These are phyloP conservation scores for Danio choprae DNA, from an alignment of 2,797 vertebrate genomes.

Conservation along the genomic window DNA sequence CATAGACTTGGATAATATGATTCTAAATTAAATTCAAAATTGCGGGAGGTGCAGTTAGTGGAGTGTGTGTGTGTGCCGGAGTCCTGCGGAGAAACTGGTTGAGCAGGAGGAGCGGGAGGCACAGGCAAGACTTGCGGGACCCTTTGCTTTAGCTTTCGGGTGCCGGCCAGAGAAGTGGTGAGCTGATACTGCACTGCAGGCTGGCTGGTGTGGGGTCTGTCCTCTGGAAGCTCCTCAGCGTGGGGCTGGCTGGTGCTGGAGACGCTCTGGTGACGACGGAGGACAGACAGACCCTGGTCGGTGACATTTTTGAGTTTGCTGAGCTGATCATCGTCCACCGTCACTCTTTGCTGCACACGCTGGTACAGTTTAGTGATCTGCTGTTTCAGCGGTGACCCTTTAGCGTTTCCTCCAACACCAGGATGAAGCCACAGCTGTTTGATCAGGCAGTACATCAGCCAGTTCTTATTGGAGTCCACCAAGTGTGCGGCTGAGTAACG, in stretches of 20 bases:
- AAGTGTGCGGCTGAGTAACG: neutral
- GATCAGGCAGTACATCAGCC: neutral
- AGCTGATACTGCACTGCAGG: neutral
- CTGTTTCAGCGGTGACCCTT: neutral
- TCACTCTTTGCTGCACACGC: conserved; percentile 21
- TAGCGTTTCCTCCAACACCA: neutral
- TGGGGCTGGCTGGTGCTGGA: neutral
- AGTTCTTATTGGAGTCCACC: neutral
- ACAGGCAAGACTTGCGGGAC: neutral
- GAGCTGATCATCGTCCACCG: neutral
- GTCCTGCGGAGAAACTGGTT: neutral
- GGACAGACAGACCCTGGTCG: neutral
- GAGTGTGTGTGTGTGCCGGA: neutral
- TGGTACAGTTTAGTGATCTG: neutral
- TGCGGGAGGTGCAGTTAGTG: neutral
- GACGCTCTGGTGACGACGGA: neutral
- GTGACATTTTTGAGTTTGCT: conserved; percentile 1
- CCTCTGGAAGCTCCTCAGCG: neutral
- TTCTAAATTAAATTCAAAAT: too few species aligned
- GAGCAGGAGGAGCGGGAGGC: neutral
- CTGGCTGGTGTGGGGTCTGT: neutral
- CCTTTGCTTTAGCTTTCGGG: neutral
- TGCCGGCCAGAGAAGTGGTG: neutral
- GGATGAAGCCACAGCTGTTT: conserved; percentile 17
- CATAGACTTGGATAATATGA: too few species aligned